Evolutionary conservation across 2,888 invertebrate species (phyloP).

Genomic region (Anaspis maculata): DNA sequence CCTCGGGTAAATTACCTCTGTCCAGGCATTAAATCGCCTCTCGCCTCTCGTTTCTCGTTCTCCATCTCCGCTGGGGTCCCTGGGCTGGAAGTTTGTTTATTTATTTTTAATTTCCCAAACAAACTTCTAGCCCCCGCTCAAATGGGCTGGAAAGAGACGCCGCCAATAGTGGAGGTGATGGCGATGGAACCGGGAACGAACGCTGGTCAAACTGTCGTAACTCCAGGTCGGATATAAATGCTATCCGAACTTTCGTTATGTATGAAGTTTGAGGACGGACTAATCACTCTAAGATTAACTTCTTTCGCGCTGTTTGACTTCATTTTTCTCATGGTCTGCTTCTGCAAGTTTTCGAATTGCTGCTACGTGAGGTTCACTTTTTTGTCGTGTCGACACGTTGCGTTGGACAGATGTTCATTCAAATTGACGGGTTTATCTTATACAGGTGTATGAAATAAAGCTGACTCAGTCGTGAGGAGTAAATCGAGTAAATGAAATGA

Average conservation of each 20-base stretch:
- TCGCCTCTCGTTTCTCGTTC: conserved; percentile 14
- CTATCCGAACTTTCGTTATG: conserved; percentile 29
- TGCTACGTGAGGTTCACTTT: no score
- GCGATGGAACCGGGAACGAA: conserved; percentile 28
- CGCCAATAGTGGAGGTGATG: no score
- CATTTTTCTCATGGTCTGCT: conserved; percentile 12
- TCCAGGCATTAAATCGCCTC: conserved; percentile 30
- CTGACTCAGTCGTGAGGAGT: no score
- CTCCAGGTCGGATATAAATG: conserved; percentile 27
- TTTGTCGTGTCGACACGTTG: conserved; percentile 1
- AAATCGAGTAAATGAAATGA: no score
- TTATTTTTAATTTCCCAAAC: conserved; percentile 23
- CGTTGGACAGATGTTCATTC: no score
- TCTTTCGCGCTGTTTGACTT: conserved; percentile 16
- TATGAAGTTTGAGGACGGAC: conserved; percentile 29
- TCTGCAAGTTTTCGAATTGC: no score
- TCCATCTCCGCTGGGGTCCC: conserved; percentile 4
- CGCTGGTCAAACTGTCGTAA: conserved; percentile 33
- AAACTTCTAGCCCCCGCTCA: conserved; percentile 11
- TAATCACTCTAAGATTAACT: conserved; percentile 35
- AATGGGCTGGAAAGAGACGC: conserved; percentile 8
- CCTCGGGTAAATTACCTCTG: conserved; percentile 30
- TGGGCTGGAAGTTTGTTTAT: conserved; percentile 22
- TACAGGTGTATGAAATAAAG: no score
- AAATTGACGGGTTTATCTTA: no score